phyloP scores from a whole-genome alignment of 1,140 invertebrate species.

The Drusus annulatus region DNA sequence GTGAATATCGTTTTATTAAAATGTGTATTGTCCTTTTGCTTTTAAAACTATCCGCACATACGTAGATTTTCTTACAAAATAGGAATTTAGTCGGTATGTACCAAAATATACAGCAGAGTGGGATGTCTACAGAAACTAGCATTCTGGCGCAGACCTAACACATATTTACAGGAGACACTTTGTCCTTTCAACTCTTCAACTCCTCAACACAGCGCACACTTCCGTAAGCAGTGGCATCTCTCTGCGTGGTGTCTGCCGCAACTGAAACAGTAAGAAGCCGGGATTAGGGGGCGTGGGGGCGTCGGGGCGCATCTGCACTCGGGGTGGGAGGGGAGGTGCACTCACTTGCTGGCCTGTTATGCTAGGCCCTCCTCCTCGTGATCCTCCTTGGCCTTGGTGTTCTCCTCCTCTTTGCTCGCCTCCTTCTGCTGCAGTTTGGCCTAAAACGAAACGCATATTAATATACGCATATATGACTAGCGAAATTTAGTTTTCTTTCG shows the following conservation, averaged over 20 bases:
- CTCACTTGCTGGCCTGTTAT: neutral
- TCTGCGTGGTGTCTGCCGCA: no score
- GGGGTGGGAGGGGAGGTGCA: no score
- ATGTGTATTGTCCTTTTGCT: constrained; percentile 9
- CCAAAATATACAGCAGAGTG: neutral
- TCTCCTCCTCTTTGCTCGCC: neutral
- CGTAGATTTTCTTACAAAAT: constrained; percentile 13
- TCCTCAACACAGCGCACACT: neutral
- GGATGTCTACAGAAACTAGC: neutral
- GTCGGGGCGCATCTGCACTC: no score
- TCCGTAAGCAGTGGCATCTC: neutral
- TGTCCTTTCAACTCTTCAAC: neutral
- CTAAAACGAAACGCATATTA: no score
- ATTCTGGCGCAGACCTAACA: constrained; percentile 1
- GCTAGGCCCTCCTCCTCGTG: constrained; percentile 2
- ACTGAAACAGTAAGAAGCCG: no score
- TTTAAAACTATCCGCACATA: constrained; percentile 13
- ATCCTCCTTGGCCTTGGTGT: neutral
- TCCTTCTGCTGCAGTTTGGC: no score
- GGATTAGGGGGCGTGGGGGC: no score
- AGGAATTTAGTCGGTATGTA: constrained; percentile 1
- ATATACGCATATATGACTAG: no score
- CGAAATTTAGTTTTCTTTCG: no score
- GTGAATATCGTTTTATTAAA: constrained; percentile 19
- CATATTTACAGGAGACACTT: constrained; percentile 16